Conservation (phyloP, 1,140 invertebrate genomes). For the Drosophila melanogaster region Release_6_plus_ISO1_MT NT_033777.3:7361001-7361500, state of each 20-base stretch:
- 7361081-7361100: no score
- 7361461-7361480: slow-evolving; percentile 2
- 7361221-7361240: slow-evolving; percentile 25
- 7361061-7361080: neutral
- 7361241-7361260: slow-evolving; percentile 75
- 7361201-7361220: slow-evolving; percentile 15
- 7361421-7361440: slow-evolving; percentile 2
- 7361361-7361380: slow-evolving; percentile 8
- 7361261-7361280: slow-evolving; percentile 32
- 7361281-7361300: slow-evolving; percentile 45
- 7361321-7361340: slow-evolving; percentile 10
- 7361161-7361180: slow-evolving; percentile 35
- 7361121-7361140: neutral
- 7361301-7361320: slow-evolving; percentile 5
- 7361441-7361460: slow-evolving; percentile 22
- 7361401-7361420: neutral
- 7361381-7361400: slow-evolving; percentile 24
- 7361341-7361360: neutral
- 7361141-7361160: neutral
- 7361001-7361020: slow-evolving; percentile 48
- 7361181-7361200: slow-evolving; percentile 33
- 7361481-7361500: neutral
- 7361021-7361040: slow-evolving; percentile 49
- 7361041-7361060: neutral
- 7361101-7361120: no score